phyloP scores from a whole-genome alignment of 2,113 vertebrate genomes.

The Oreocharis arfaki region DNA sequence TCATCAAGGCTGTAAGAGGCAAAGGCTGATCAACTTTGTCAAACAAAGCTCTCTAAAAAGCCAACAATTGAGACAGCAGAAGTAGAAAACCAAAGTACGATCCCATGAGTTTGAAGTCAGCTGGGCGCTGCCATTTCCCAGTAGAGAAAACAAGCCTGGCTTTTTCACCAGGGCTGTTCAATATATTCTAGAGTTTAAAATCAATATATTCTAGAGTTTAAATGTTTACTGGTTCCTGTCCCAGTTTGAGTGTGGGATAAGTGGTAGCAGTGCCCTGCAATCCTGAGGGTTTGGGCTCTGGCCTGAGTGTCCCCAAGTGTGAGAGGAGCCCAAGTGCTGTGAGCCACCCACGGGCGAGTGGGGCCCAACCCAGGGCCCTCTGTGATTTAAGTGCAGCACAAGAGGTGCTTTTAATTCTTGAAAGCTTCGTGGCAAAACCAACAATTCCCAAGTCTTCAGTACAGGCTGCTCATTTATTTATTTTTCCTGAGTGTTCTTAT shows the following conservation, averaged over 20 bases:
- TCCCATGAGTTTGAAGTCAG: neutral
- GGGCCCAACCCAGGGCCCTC: neutral
- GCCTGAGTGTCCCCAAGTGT: neutral
- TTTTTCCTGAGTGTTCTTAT: neutral
- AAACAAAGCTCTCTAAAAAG: neutral
- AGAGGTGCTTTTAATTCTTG: neutral
- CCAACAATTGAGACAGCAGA: neutral
- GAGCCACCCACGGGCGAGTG: neutral
- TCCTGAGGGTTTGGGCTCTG: neutral
- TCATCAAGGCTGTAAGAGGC: conserved; percentile 75
- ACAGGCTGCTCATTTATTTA: neutral
- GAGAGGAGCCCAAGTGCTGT: neutral
- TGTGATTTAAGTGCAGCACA: neutral
- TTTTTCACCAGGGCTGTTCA: neutral
- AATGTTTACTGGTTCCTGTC: neutral
- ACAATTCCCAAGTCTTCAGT: neutral
- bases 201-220: neutral
- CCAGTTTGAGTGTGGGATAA: neutral
- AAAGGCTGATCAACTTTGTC: neutral
- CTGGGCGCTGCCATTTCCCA: neutral
- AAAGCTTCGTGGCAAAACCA: rapidly evolving
- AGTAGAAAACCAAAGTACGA: neutral
- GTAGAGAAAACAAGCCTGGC: neutral
- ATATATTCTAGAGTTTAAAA: neutral
- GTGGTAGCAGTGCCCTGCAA: neutral